Conservation (phyloP, 1,140 invertebrate genomes). For the Philotrypesis tridentata region DNA sequence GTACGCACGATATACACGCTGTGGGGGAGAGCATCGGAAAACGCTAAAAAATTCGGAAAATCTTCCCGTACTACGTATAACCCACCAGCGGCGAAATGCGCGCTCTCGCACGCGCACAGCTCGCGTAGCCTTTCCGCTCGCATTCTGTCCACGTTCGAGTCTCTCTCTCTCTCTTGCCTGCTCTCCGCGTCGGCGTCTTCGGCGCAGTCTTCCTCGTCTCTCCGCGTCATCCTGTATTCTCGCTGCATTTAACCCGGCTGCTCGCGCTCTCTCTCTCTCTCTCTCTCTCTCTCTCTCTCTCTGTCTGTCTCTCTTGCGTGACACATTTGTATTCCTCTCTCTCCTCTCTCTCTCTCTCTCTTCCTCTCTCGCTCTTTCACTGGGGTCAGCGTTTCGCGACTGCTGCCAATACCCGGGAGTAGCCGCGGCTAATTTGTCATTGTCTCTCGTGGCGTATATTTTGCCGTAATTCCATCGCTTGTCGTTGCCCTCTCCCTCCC, state of each 20-base stretch:
- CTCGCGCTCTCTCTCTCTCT: not conserved
- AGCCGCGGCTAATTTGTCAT: conserved; percentile 61
- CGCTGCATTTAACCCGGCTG: not conserved
- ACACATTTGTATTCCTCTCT: conserved; percentile 16
- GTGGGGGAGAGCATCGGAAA: not conserved
- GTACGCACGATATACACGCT: not conserved
- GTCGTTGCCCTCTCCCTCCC: too few relatives aligned
- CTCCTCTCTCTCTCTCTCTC: conserved; percentile 9
- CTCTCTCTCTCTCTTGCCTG: not conserved
- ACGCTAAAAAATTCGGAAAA: not conserved
- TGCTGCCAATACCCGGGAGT: conserved; percentile 29
- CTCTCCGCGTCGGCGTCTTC: not conserved
- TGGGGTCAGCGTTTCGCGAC: not conserved
- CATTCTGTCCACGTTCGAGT: conserved; percentile 30
- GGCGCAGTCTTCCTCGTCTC: not conserved
- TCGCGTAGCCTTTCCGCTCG: not conserved
- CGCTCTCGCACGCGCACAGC: too few relatives aligned
- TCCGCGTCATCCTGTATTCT: not conserved
- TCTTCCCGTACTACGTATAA: not conserved
- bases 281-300: conserved; percentile 5
- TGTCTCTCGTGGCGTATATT: conserved; percentile 43
- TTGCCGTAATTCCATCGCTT: conserved; percentile 21
- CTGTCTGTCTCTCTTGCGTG: not conserved
- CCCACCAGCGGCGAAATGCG: not conserved
- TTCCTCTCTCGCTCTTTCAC: not conserved